A percentile compares a stretch with the other conserved stretches of the same genome.
Evolutionary conservation across 2,113 vertebrate species (phyloP).

Genomic region (Laticauda laticaudata): DNA sequence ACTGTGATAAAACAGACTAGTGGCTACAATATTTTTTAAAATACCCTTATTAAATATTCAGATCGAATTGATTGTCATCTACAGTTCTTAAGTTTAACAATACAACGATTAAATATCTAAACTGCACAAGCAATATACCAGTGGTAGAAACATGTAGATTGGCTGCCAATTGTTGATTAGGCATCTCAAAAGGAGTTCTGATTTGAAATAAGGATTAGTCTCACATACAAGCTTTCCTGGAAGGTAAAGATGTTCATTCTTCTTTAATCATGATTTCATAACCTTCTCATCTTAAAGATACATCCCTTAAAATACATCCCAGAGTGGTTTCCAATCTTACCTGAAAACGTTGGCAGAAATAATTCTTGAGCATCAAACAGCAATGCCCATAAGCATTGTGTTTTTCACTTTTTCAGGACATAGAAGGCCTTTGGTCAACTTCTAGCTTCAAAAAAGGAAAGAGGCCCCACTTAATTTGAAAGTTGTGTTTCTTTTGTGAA

Average conservation of each 20-base stretch:
- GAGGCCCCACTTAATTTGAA: background rate
- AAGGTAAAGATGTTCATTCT: background rate
- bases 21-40: constrained; percentile 54
- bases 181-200: background rate
- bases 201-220: background rate
- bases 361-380: background rate
- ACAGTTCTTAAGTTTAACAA: background rate
- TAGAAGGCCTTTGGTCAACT: background rate
- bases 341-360: background rate
- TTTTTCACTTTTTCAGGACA: background rate
- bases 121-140: background rate
- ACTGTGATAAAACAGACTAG: constrained; percentile 68
- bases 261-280: background rate
- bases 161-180: background rate
- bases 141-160: background rate
- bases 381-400: too few relatives aligned
- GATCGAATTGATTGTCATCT: constrained; percentile 53
- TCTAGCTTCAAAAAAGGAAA: background rate
- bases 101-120: background rate
- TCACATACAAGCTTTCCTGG: background rate
- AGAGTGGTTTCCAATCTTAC: background rate
- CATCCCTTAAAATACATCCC: background rate
- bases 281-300: background rate
- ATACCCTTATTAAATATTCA: constrained; percentile 46
- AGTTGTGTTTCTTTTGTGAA: background rate